Base-by-base conservation (phyloP, 1,140 invertebrate genomes). In the Magallana angulata region DNA sequence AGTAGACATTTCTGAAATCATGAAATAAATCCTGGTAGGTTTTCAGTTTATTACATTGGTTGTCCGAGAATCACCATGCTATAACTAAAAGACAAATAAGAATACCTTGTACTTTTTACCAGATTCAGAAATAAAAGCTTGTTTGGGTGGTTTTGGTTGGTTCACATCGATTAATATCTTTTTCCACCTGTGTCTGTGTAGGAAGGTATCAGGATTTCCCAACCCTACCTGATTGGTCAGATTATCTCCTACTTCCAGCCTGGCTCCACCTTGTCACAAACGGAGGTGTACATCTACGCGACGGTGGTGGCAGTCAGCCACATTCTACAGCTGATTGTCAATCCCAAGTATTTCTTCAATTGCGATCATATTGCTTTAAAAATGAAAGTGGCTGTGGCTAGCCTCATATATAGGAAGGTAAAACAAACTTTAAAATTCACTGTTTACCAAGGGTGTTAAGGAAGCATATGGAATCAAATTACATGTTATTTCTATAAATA, bases 371-470 rank as follows among this genome's bases (percentile, higher is more conserved):
- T 86, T 24, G 76, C 84, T n/a, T 12, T 88, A 56, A 84, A 88
- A 58, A 88, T 90, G 89, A 90, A 90, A 36, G 84, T 84, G 14
- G 84, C 86, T 24, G 30, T 90, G 7, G 87, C 81, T 48, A 87
- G 82, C 6, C 24, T 90, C 5, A 83, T 90, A 9, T 90, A 88
- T 57, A 64, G 84, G 2, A 90, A 90, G 64, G 86, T 86, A 68
- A 16, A 48, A 58, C 36, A 36, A 36, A 36, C 36, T 36, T 5
- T 36, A 36, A 1, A 36, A 36, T 36, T 36, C 36, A 36, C 36
- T 36, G 36, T 36, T 36, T 36, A 36, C 1, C 36, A 0, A 36
- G 36, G 36, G 36, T 36, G 36, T 36, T 36, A 36, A 36, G 36
- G 1, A 36, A 36, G 36, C 36, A 36, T 36, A 36, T 36, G 36